Evolutionary conservation across 2,888 invertebrate species (phyloP).

Genomic region (Syrista parreyssii): DNA sequence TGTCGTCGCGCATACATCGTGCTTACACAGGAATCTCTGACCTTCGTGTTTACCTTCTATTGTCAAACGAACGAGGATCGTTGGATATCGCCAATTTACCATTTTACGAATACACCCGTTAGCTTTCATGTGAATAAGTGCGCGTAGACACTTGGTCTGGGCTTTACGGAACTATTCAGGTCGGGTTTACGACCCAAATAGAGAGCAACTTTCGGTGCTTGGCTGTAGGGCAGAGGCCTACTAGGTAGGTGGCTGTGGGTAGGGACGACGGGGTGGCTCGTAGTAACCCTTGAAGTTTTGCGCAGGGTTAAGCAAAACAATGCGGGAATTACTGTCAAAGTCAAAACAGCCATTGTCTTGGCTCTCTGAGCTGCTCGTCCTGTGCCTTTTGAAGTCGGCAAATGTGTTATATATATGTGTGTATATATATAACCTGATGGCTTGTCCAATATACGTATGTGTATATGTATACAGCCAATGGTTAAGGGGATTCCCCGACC

Average conservation of each 20-base stretch:
- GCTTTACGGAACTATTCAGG: conserved; percentile 32
- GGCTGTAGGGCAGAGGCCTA: conserved; percentile 15
- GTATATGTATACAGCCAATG: no score
- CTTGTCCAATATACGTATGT: no score
- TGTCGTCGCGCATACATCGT: no score
- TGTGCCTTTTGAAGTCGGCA: conserved; percentile 26
- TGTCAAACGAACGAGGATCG: background rate
- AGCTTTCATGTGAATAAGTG: no score
- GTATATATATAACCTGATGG: no score
- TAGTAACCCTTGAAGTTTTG: conserved; percentile 7
- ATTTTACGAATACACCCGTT: no score
- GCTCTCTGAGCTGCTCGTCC: background rate
- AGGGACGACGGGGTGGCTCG: conserved; percentile 17
- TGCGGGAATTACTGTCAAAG: conserved; percentile 36
- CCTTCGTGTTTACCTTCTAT: background rate
- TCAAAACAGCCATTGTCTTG: conserved; percentile 33
- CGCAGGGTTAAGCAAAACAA: conserved; percentile 38
- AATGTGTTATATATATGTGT: conserved; percentile 6
- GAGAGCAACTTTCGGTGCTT: conserved; percentile 25
- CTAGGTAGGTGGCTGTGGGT: conserved; percentile 15
- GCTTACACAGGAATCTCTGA: background rate
- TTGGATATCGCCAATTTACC: background rate
- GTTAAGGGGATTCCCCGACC: no score
- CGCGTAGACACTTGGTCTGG: background rate
- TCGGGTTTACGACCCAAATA: conserved; percentile 41